phyloP scores from a whole-genome alignment of 2,797 vertebrate species.

The Mus spretus region DNA sequence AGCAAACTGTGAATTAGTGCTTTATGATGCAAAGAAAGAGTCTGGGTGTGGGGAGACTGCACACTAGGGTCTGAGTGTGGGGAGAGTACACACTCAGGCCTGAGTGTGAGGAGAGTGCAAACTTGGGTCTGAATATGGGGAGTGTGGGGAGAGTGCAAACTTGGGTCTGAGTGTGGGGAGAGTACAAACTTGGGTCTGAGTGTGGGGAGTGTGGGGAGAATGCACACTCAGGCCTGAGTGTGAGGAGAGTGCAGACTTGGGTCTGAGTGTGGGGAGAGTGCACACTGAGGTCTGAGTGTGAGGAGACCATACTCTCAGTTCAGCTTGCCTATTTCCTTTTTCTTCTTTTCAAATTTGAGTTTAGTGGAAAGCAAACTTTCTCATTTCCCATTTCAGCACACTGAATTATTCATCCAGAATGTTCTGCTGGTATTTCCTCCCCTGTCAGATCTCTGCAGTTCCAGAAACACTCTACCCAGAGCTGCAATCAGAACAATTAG shows the following conservation, averaged over 20 bases:
- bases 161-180: not conserved
- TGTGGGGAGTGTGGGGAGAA: not conserved
- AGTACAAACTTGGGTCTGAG: not conserved
- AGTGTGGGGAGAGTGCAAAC: too few relatives aligned
- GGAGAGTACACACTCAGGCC: not conserved
- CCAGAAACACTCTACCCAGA: conserved; percentile 84
- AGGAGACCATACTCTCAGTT: conserved; percentile 24
- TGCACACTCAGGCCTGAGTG: not conserved
- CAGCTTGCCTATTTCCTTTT: conserved; percentile 29
- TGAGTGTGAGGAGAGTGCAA: not conserved
- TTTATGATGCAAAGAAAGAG: not conserved
- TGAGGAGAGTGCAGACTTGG: not conserved
- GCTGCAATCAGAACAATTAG: conserved; percentile 88
- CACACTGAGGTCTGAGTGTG: not conserved
- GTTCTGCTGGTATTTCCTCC: conserved; percentile 86
- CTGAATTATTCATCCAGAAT: conserved; percentile 90
- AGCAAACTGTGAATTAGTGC: not conserved
- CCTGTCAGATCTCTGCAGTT: conserved; percentile 86
- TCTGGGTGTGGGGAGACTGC: not conserved
- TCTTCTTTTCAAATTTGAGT: conserved; percentile 69
- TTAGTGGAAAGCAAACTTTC: conserved; percentile 84
- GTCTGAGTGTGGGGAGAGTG: not conserved
- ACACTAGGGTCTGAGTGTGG: not conserved
- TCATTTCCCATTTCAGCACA: conserved; percentile 86
- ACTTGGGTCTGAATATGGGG: too few relatives aligned